Percentiles rank a stretch among this genome's conserved stretches.
phyloP scores from a whole-genome alignment of 2,113 vertebrate genomes.

The Istiophorus platypterus region DNA sequence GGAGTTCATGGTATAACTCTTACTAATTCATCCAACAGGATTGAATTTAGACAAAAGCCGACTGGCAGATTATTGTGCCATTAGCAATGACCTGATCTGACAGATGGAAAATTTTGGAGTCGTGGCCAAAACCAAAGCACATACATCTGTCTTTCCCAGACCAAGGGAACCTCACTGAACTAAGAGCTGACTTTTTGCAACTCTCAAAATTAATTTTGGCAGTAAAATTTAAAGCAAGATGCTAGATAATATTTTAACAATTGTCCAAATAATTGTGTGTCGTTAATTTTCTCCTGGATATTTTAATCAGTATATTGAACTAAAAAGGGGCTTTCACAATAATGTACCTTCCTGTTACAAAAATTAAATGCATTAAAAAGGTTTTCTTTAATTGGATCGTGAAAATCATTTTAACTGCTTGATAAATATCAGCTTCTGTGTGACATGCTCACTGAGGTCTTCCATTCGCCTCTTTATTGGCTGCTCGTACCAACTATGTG shows the following conservation, averaged over 20 bases:
- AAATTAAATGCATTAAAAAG: background rate
- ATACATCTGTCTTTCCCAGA: constrained; percentile 24
- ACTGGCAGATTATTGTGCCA: constrained; percentile 1
- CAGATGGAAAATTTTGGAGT: constrained; percentile 34
- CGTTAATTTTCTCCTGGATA: background rate
- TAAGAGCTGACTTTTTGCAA: constrained; percentile 15
- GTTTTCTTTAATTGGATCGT: background rate
- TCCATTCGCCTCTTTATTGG: constrained; percentile 2
- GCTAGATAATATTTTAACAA: background rate
- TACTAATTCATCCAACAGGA: constrained; percentile 1
- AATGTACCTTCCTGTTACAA: constrained; percentile 3
- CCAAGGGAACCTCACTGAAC: background rate
- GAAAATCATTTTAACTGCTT: constrained; percentile 1
- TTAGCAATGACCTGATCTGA: constrained; percentile 33
- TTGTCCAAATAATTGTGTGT: background rate
- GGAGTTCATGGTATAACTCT: constrained; percentile 1
- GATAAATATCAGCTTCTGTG: background rate
- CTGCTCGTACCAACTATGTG: constrained; percentile 13
- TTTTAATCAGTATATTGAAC: background rate
- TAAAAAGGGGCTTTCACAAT: background rate
- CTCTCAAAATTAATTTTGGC: constrained; percentile 1
- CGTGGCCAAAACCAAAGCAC: constrained; percentile 28
- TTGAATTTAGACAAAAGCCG: constrained; percentile 27
- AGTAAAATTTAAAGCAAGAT: background rate
- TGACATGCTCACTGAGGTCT: constrained; percentile 16